phyloP scores from a whole-genome alignment of 2,113 vertebrate genomes.

The Periophthalmus modestus region DNA sequence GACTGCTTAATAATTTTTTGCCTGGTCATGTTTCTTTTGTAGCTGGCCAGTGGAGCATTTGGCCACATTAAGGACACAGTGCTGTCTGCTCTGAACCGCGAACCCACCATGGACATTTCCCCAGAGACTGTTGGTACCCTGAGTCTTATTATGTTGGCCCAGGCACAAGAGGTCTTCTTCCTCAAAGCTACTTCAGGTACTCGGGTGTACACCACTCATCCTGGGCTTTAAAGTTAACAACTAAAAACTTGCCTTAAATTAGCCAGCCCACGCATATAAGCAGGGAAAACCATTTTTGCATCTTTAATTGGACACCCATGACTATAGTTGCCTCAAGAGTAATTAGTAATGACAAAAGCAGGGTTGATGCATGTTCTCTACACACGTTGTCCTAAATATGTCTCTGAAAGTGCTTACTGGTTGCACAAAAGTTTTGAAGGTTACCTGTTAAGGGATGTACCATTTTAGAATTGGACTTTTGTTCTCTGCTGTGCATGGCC shows the following conservation, averaged over 20 bases:
- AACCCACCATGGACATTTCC: slow-evolving; percentile 96
- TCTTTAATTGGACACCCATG: slow-evolving; percentile 32
- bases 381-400: slow-evolving; percentile 45
- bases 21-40: slow-evolving; percentile 1
- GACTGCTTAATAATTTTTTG: background rate
- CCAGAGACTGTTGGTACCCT: slow-evolving; percentile 94
- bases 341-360: slow-evolving; percentile 25
- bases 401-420: slow-evolving; percentile 32
- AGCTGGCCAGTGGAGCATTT: slow-evolving; percentile 96
- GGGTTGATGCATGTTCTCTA: slow-evolving; percentile 15
- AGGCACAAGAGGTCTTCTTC: slow-evolving; percentile 98
- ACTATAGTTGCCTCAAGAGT: slow-evolving; percentile 16
- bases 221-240: background rate
- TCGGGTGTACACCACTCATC: background rate
- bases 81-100: slow-evolving; percentile 90
- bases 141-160: slow-evolving; percentile 96
- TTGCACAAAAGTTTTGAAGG: slow-evolving; percentile 29
- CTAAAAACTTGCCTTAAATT: slow-evolving; percentile 10
- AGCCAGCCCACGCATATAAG: slow-evolving; percentile 4
- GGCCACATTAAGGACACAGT: slow-evolving; percentile 97
- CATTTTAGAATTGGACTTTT: background rate
- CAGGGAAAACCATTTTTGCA: slow-evolving; percentile 7
- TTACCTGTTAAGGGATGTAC: slow-evolving; percentile 11
- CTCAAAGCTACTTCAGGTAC: slow-evolving; percentile 96
- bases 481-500: slow-evolving; percentile 25